A percentile compares a stretch with the other conserved stretches of the same genome.
phyloP scores from a whole-genome alignment of 2,113 vertebrate genomes.

The Noctilio leporinus region DNA sequence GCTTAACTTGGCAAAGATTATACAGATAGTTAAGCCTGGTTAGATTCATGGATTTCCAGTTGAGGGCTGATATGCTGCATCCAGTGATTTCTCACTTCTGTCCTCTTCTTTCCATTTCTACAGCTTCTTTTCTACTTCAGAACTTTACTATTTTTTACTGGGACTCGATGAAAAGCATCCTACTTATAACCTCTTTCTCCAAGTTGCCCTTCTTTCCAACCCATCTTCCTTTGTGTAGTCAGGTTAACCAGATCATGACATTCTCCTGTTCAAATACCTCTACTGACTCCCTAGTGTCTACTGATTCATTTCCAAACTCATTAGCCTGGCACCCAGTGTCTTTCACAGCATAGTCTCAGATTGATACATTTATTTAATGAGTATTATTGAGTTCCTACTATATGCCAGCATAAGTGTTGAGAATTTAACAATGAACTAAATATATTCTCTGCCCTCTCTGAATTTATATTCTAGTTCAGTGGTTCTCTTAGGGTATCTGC shows the following conservation, averaged over 20 bases:
- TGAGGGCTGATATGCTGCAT: not conserved
- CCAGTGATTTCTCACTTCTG: not conserved
- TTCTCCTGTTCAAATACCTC: not conserved
- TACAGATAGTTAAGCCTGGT: not conserved
- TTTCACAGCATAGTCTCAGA: not conserved
- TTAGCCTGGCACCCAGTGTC: not conserved
- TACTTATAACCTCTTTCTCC: not conserved
- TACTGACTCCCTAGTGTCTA: not conserved
- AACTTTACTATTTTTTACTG: not conserved
- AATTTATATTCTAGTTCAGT: not conserved
- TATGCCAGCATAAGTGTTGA: not conserved
- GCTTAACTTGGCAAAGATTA: not conserved
- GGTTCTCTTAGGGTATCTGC: not conserved
- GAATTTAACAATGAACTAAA: not conserved
- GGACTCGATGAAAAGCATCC: not conserved
- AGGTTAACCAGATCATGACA: not conserved
- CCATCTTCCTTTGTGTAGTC: not conserved
- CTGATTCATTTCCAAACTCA: not conserved
- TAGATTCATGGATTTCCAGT: not conserved
- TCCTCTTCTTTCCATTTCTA: not conserved
- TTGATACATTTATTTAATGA: not conserved
- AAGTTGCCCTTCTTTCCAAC: not conserved
- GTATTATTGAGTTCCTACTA: not conserved
- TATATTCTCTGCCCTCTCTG: not conserved
- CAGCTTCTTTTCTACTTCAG: not conserved